Percentiles rank a stretch among this genome's conserved stretches.
phyloP scores from a whole-genome alignment of 2,113 vertebrate genomes.

The Cichladusa arquata region DNA sequence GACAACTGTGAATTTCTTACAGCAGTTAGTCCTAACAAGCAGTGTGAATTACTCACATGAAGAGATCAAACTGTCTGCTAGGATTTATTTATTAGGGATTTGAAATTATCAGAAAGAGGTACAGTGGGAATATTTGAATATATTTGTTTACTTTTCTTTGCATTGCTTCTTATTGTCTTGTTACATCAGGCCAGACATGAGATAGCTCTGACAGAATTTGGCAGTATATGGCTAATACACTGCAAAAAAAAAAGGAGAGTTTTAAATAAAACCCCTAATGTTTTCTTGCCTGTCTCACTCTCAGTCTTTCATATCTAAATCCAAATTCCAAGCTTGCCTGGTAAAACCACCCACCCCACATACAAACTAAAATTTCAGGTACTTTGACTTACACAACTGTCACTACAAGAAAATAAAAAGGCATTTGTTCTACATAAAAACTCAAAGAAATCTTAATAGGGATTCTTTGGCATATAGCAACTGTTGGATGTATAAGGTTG shows the following conservation, averaged over 20 bases:
- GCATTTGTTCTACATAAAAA: background rate
- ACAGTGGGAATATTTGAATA: background rate
- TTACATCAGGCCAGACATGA: background rate
- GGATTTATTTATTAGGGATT: background rate
- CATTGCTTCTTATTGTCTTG: background rate
- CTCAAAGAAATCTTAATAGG: background rate
- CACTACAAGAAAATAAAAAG: background rate
- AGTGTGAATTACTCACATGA: background rate
- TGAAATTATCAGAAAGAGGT: background rate
- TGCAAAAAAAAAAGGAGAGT: background rate
- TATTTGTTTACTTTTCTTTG: background rate
- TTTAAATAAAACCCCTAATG: background rate
- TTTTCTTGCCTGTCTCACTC: background rate
- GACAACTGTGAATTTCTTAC: background rate
- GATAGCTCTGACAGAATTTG: background rate
- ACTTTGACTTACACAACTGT: background rate
- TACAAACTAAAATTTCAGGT: background rate
- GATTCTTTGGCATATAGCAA: background rate
- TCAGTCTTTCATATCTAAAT: background rate
- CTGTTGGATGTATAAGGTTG: background rate
- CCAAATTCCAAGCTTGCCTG: background rate
- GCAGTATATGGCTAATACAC: background rate
- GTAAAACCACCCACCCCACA: background rate
- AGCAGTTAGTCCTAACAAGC: background rate
- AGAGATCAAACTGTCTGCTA: background rate